A percentile compares a stretch with the other conserved stretches of the same genome.
Evolutionary conservation across 2,113 vertebrate species (phyloP).

Genomic region (Coreoperca whiteheadi): DNA sequence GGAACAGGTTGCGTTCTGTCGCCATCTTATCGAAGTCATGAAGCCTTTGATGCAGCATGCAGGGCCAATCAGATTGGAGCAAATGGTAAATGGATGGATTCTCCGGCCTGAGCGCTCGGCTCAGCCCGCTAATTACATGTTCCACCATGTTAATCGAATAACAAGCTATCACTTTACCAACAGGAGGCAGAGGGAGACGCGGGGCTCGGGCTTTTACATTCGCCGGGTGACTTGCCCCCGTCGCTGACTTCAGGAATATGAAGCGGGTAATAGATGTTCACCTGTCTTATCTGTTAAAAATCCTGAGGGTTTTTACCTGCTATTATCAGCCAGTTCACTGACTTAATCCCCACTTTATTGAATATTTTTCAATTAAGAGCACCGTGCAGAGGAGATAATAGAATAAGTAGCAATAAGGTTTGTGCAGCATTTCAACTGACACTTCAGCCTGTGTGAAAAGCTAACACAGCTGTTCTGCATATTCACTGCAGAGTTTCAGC

Average conservation of each 20-base stretch:
- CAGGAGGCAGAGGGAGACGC: neutral
- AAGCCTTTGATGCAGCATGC: no score
- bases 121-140: no score
- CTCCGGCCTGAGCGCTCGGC: no score
- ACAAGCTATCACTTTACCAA: conserved; percentile 27
- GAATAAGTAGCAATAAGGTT: neutral
- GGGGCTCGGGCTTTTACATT: neutral
- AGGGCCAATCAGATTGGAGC: no score
- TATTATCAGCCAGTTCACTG: neutral
- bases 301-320: neutral
- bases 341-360: neutral
- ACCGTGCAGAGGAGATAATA: neutral
- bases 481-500: no score
- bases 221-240: neutral
- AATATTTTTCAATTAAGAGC: conserved; percentile 5
- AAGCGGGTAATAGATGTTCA: conserved; percentile 3
- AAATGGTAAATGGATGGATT: no score
- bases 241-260: conserved; percentile 4
- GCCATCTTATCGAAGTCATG: no score
- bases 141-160: no score
- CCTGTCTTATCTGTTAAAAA: conserved; percentile 14
- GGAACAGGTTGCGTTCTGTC: no score
- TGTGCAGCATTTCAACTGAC: neutral
- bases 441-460: no score
- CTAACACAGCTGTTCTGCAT: no score